These are phyloP conservation scores for Eucidaris tribuloides DNA, from an alignment of 35 echinoderm and acorn worm species.

Conservation along the genomic window DNA sequence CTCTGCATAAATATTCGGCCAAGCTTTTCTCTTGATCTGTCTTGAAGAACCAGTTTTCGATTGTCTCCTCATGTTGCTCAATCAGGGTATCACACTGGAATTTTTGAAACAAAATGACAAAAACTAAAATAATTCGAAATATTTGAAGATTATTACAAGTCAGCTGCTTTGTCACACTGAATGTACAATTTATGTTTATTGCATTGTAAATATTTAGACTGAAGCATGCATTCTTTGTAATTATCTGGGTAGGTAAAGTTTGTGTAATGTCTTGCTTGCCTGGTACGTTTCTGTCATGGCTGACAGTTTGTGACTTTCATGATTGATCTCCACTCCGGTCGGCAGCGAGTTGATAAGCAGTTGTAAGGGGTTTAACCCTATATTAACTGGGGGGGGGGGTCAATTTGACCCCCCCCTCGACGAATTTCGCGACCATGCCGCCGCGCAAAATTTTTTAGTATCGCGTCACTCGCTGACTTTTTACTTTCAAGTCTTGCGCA, in stretches of 20 bases:
- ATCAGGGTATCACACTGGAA: constrained; percentile 47
- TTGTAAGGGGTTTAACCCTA: too few species aligned
- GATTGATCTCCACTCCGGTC: too few species aligned
- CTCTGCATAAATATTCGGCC: constrained; percentile 40
- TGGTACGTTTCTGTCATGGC: background rate
- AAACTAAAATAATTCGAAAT: background rate
- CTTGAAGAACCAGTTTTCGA: constrained; percentile 53
- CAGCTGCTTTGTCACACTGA: background rate
- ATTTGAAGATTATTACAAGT: background rate
- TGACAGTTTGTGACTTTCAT: too few species aligned
- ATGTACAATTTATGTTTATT: background rate
- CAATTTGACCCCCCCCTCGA: too few species aligned
- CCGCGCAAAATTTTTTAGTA: too few species aligned
- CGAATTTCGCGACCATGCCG: too few species aligned
- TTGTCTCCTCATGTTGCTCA: constrained; percentile 45
- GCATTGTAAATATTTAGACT: background rate
- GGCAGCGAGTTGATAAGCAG: too few species aligned
- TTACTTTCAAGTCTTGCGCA: too few species aligned
- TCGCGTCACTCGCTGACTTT: too few species aligned
- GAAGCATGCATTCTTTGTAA: background rate
- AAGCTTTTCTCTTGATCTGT: constrained; percentile 33
- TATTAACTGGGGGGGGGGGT: too few species aligned
- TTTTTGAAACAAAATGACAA: background rate
- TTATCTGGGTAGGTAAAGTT: background rate
- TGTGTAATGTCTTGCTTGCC: background rate